Conservation (phyloP, 2,797 vertebrate genomes). For the Manis pentadactyla region DNA sequence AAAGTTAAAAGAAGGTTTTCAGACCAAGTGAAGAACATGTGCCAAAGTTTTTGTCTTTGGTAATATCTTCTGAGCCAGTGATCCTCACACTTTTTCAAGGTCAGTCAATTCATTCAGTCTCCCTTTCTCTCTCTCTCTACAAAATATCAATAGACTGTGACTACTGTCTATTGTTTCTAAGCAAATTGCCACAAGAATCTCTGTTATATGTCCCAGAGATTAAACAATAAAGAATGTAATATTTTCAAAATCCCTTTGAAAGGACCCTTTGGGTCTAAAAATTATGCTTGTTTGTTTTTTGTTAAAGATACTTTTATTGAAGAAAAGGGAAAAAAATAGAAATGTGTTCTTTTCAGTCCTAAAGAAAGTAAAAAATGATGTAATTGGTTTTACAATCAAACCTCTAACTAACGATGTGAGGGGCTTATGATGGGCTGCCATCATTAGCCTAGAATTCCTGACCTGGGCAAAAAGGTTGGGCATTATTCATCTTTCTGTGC, state of each 20-base stretch:
- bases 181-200: not conserved
- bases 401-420: not conserved
- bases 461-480: not conserved
- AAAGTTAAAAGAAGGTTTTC: not conserved
- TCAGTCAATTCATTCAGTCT: not conserved
- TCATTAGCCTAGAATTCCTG: not conserved
- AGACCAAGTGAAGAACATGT: not conserved
- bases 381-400: not conserved
- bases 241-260: not conserved
- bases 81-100: not conserved
- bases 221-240: not conserved
- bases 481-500: not conserved
- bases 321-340: not conserved
- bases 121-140: not conserved
- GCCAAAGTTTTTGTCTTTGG: not conserved
- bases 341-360: not conserved
- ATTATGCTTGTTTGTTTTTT: not conserved
- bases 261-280: not conserved
- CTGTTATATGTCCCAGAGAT: not conserved
- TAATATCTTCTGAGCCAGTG: not conserved
- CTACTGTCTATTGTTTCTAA: not conserved
- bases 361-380: not conserved
- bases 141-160: not conserved
- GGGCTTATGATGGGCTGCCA: not conserved
- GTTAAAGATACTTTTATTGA: not conserved